A percentile compares a stretch with the other conserved stretches of the same genome.
These are phyloP conservation scores for Ethmia dodecea DNA, from an alignment of 2,888 invertebrate genomes.

Conservation along the genomic window DNA sequence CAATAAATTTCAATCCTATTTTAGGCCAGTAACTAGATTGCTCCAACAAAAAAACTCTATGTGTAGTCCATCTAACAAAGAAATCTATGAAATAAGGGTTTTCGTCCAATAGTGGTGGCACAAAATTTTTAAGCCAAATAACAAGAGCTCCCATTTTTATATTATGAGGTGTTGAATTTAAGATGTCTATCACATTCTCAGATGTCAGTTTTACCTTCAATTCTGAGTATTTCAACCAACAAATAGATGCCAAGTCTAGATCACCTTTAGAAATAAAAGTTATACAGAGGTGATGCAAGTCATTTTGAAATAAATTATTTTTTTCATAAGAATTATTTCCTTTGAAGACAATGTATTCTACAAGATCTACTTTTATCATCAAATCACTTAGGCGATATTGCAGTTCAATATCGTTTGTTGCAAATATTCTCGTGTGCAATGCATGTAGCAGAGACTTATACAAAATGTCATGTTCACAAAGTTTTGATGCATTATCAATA, in stretches of 20 bases:
- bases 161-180: constrained; percentile 56
- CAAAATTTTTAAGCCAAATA: constrained; percentile 65
- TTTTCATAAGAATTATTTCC: constrained; percentile 46
- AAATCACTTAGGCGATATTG: constrained; percentile 40
- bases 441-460: constrained; percentile 51
- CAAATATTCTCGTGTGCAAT: constrained; percentile 49
- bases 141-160: constrained; percentile 62
- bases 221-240: constrained; percentile 65
- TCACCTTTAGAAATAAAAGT: constrained; percentile 56
- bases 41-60: constrained; percentile 62
- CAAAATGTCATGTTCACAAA: constrained; percentile 42
- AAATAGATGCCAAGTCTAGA: constrained; percentile 65
- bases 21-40: constrained; percentile 71
- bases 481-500: constrained; percentile 34
- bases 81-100: constrained; percentile 66
- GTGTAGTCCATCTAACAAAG: constrained; percentile 68
- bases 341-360: constrained; percentile 60
- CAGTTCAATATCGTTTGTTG: constrained; percentile 28
- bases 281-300: constrained; percentile 49
- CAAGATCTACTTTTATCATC: constrained; percentile 57
- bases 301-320: constrained; percentile 45
- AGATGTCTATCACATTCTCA: constrained; percentile 48
- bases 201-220: constrained; percentile 34
- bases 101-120: constrained; percentile 55
- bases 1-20: constrained; percentile 65